Evolutionary conservation across 2,113 vertebrate genomes (phyloP).

Genomic region (Mohoua ochrocephala): DNA sequence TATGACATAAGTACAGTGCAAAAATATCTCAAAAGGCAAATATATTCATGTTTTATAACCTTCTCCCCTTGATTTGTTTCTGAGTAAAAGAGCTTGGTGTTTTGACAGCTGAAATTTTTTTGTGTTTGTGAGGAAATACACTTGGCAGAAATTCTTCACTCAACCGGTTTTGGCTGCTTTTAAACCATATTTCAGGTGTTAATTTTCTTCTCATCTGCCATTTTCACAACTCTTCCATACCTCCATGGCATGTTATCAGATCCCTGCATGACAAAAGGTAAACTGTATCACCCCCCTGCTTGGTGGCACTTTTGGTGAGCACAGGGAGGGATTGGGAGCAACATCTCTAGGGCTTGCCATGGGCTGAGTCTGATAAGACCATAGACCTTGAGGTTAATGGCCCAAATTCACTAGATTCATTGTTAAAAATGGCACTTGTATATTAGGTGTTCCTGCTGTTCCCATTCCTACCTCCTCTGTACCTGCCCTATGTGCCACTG

Average conservation of each 20-base stretch:
- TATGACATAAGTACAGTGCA: not conserved
- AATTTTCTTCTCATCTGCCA: not conserved
- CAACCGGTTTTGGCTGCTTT: not conserved
- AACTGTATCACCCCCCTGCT: not conserved
- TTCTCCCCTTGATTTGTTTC: constrained; percentile 27
- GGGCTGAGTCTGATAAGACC: not conserved
- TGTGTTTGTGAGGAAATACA: not conserved
- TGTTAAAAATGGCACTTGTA: not conserved
- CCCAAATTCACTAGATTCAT: not conserved
- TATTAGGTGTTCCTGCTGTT: not conserved
- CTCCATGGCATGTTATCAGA: not conserved
- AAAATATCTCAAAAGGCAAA: constrained; percentile 28
- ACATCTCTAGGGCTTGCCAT: not conserved
- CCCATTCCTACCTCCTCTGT: not conserved
- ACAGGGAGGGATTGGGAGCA: not conserved
- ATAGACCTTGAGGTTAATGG: not conserved
- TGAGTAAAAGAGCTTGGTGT: constrained; percentile 16
- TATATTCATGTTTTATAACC: not conserved
- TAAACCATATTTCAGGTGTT: not conserved
- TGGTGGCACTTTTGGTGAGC: not conserved
- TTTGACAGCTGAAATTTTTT: constrained; percentile 34
- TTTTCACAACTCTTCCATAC: not conserved
- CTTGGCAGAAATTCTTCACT: constrained; percentile 26
- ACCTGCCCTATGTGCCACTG: rapidly evolving
- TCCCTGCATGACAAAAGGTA: not conserved